A percentile compares a stretch with the other conserved stretches of the same genome.
Conservation (phyloP, 2,888 invertebrate species). For the Cartodere bifasciata region DNA sequence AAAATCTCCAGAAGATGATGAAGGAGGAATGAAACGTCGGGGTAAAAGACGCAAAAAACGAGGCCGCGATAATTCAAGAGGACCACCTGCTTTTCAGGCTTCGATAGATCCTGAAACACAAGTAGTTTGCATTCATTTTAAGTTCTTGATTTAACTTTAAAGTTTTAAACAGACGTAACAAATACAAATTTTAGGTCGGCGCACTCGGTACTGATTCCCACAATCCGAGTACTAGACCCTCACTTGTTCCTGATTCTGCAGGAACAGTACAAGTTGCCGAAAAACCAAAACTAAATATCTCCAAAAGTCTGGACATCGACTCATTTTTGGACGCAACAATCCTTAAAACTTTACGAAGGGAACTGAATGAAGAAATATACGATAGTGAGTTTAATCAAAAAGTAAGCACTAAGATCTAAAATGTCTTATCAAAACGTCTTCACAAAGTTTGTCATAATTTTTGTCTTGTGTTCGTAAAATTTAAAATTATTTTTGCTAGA, state of each 20-base stretch:
- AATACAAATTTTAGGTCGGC: slow-evolving; percentile 7
- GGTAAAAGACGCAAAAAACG: slow-evolving; percentile 40
- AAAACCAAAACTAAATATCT: slow-evolving; percentile 1
- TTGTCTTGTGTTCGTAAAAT: no score
- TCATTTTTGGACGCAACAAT: slow-evolving; percentile 48
- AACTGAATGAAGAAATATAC: slow-evolving; percentile 53
- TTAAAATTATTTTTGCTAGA: slow-evolving; percentile 32
- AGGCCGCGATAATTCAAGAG: slow-evolving; percentile 27
- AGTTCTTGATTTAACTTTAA: slow-evolving; percentile 2
- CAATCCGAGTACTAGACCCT: slow-evolving; percentile 53
- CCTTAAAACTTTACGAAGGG: slow-evolving; percentile 50
- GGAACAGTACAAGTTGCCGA: slow-evolving; percentile 24
- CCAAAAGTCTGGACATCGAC: slow-evolving; percentile 21
- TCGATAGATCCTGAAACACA: slow-evolving; percentile 58
- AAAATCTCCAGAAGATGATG: no score
- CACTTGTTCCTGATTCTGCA: slow-evolving; percentile 40
- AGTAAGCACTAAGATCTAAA: no score
- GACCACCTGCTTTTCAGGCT: slow-evolving; percentile 28
- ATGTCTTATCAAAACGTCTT: no score
- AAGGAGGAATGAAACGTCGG: slow-evolving; percentile 46
- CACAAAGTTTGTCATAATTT: no score
- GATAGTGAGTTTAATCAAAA: slow-evolving; percentile 57
- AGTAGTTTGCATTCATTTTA: slow-evolving; percentile 25
- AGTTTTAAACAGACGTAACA: neutral
- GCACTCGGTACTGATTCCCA: slow-evolving; percentile 42